Percentiles rank a stretch among this genome's conserved stretches.
phyloP scores from a whole-genome alignment of 2,797 vertebrate species.

The Fundulus diaphanus region DNA sequence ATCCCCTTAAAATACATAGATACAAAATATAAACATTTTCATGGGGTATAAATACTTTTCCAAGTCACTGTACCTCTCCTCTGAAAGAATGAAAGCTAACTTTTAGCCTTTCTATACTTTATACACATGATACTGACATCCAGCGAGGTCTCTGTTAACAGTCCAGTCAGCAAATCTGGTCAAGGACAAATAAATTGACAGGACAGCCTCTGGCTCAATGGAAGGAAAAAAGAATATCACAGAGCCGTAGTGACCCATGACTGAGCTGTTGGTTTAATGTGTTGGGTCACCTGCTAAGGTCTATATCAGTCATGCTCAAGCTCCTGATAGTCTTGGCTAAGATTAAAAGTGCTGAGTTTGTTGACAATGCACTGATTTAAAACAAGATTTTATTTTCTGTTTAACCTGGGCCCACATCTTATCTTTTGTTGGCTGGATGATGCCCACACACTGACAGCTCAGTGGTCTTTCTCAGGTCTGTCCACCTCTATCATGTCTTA shows the following conservation, averaged over 20 bases:
- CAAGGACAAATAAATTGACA: conserved; percentile 22
- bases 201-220: conserved; percentile 10
- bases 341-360: background rate
- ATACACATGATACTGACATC: conserved; percentile 6
- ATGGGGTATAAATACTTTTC: background rate
- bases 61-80: background rate
- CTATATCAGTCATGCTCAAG: background rate
- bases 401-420: conserved; percentile 21
- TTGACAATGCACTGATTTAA: conserved; percentile 7
- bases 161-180: conserved; percentile 36
- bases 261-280: background rate
- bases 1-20: background rate
- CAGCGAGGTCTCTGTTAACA: background rate
- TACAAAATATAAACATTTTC: background rate
- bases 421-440: conserved; percentile 21
- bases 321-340: background rate
- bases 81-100: background rate
- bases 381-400: conserved; percentile 10
- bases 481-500: conserved; percentile 42
- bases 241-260: background rate
- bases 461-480: conserved; percentile 42
- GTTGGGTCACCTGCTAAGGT: conserved; percentile 4
- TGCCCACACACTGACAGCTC: conserved; percentile 32
- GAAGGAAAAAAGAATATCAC: conserved; percentile 4
- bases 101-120: conserved; percentile 4